phyloP scores from a whole-genome alignment of 2,797 vertebrate species.

The Cuculus canorus region DNA sequence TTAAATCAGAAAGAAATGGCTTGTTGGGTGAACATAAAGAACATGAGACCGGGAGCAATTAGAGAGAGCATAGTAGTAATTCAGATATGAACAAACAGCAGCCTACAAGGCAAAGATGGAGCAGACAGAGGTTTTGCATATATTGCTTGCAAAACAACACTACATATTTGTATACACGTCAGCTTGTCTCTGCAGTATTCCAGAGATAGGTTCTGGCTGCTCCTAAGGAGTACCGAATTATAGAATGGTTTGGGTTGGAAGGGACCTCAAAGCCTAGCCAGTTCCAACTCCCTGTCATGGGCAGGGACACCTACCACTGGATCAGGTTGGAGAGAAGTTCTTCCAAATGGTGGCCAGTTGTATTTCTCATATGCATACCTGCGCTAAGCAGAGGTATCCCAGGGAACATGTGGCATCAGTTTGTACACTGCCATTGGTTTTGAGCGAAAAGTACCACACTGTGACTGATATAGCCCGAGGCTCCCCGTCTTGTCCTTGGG shows the following conservation, averaged over 20 bases:
- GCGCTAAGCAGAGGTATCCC: neutral
- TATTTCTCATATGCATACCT: neutral
- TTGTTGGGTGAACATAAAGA: neutral
- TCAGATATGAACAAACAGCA: neutral
- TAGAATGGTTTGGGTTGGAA: no score
- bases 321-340: neutral
- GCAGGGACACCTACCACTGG: no score
- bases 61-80: neutral
- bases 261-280: no score
- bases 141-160: neutral
- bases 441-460: neutral
- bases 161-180: neutral
- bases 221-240: neutral
- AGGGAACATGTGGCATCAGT: accelerated
- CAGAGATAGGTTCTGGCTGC: neutral
- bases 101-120: neutral
- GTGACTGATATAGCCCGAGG: neutral
- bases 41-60: neutral
- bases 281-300: no score
- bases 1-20: neutral
- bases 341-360: neutral
- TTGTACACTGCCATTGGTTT: neutral
- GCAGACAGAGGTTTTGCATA: neutral
- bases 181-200: neutral
- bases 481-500: neutral